Conservation (phyloP, 1,140 invertebrate genomes). For the Drosophila triauraria region DNA sequence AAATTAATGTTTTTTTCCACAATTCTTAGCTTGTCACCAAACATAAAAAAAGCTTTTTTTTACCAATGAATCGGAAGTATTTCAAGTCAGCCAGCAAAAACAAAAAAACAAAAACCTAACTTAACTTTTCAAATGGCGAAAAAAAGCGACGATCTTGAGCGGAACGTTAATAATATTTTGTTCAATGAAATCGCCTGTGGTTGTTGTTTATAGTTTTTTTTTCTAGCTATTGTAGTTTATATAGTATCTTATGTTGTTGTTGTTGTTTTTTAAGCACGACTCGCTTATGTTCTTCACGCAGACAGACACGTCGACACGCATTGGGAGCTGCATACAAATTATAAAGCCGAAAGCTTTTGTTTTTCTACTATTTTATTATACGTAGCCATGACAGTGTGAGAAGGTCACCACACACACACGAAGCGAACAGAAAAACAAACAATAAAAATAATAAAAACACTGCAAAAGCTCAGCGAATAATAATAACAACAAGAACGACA, state of each 20-base stretch:
- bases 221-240: constrained; percentile 12
- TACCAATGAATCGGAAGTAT: constrained; percentile 66
- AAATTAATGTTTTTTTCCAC: constrained; percentile 11
- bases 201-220: constrained; percentile 39
- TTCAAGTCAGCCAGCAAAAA: constrained; percentile 2
- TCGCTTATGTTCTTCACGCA: constrained; percentile 77
- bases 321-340: constrained; percentile 80
- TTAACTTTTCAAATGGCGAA: constrained; percentile 38
- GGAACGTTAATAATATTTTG: constrained; percentile 81
- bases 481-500: constrained; percentile 32
- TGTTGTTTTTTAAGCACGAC: constrained; percentile 67
- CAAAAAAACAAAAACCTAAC: constrained; percentile 5
- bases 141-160: constrained; percentile 73
- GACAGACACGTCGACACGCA: constrained; percentile 57
- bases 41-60: constrained; percentile 43
- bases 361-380: constrained; percentile 77
- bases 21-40: constrained; percentile 27
- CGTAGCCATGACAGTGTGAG: constrained; percentile 85
- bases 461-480: constrained; percentile 55
- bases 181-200: constrained; percentile 71
- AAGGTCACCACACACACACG: constrained; percentile 71
- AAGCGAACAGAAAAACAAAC: constrained; percentile 29
- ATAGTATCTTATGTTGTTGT: constrained; percentile 20
- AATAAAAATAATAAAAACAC: constrained; percentile 38
- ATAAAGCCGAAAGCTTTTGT: constrained; percentile 81